These are phyloP conservation scores for Achroia grisella DNA, from an alignment of 1,140 invertebrate genomes.

Conservation along the genomic window DNA sequence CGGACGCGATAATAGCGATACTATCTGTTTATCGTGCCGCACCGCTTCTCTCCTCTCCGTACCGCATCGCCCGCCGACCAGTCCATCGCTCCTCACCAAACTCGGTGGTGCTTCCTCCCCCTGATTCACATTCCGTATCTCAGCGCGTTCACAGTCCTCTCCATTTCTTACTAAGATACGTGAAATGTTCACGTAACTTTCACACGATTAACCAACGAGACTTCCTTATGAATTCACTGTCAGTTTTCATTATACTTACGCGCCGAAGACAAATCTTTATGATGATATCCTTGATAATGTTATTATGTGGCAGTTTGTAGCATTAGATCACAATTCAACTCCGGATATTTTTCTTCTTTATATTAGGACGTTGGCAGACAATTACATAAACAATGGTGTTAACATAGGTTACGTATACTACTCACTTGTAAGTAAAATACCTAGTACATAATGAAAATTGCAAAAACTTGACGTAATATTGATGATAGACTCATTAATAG, in stretches of 20 bases:
- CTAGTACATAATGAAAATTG: too few species aligned
- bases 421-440: too few species aligned
- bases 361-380: too few species aligned
- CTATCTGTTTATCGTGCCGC: slow-evolving; percentile 44
- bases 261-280: slow-evolving; percentile 25
- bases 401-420: too few species aligned
- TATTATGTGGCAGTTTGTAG: slow-evolving; percentile 7
- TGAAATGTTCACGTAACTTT: slow-evolving; percentile 63
- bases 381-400: too few species aligned
- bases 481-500: too few species aligned
- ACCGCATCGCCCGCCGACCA: too few species aligned
- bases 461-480: too few species aligned
- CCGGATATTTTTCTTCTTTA: too few species aligned
- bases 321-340: not conserved
- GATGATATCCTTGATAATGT: slow-evolving; percentile 20
- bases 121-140: slow-evolving; percentile 59
- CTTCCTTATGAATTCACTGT: slow-evolving; percentile 48
- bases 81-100: slow-evolving; percentile 8
- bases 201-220: slow-evolving; percentile 59
- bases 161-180: slow-evolving; percentile 53
- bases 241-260: slow-evolving; percentile 38
- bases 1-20: slow-evolving; percentile 61
- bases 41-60: not conserved
- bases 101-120: slow-evolving; percentile 53
- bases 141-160: slow-evolving; percentile 39